Evolutionary conservation across 2,113 vertebrate species (phyloP).

Genomic region (Chaetorhynchus papuensis): DNA sequence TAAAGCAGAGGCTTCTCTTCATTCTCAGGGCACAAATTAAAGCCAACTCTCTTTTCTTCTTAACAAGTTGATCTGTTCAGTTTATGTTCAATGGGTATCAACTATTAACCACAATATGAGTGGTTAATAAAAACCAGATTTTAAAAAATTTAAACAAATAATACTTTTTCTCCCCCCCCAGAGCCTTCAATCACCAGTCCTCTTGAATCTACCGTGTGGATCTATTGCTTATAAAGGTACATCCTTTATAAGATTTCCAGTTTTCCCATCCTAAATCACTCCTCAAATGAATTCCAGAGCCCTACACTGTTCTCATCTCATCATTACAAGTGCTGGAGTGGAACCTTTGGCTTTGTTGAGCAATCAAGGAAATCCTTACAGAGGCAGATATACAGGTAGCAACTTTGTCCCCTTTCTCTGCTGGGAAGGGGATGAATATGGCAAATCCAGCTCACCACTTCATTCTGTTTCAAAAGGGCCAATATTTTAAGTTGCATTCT

Average conservation of each 20-base stretch:
- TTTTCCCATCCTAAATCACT: background rate
- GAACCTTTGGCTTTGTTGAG: background rate
- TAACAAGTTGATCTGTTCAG: background rate
- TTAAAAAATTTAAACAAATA: background rate
- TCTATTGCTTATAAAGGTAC: background rate
- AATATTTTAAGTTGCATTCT: background rate
- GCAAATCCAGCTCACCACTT: background rate
- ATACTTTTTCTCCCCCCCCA: background rate
- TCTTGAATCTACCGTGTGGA: background rate
- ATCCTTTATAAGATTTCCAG: background rate
- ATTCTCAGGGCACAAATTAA: background rate
- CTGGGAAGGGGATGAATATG: background rate
- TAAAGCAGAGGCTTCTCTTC: background rate
- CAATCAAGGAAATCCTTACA: background rate
- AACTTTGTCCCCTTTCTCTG: background rate
- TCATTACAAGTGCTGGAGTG: background rate
- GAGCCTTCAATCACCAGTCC: background rate
- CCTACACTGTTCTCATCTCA: background rate
- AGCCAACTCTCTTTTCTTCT: background rate
- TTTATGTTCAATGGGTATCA: background rate
- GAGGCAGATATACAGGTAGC: background rate
- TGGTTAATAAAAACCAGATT: background rate
- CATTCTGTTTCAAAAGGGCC: background rate
- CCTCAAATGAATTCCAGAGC: background rate
- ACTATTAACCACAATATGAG: background rate